Percentiles rank a stretch among this genome's conserved stretches.
phyloP scores from a whole-genome alignment of 1,140 invertebrate genomes.

The Pseudachorutes palmiensis region DNA sequence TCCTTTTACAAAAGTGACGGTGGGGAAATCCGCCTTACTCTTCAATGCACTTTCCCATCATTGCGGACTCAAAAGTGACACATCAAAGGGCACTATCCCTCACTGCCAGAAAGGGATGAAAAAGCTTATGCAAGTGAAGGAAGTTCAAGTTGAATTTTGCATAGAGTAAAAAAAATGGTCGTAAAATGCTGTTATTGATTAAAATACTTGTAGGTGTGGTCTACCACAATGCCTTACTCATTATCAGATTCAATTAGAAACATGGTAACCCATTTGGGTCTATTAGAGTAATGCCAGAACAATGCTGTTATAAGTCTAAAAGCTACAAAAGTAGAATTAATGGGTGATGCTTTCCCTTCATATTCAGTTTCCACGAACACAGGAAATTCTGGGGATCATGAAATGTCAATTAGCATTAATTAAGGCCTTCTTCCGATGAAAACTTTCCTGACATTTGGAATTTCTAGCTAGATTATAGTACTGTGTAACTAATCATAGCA shows the following conservation, averaged over 20 bases:
- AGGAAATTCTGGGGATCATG: neutral
- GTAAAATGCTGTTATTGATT: too few species aligned
- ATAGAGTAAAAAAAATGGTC: too few species aligned
- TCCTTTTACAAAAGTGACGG: neutral
- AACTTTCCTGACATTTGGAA: too few species aligned
- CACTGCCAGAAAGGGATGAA: too few species aligned
- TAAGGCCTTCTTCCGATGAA: too few species aligned
- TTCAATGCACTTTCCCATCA: too few species aligned
- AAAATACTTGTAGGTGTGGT: conserved; percentile 37
- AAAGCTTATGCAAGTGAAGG: too few species aligned
- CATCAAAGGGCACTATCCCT: conserved; percentile 28
- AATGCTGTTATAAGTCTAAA: neutral
- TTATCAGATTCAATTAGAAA: neutral
- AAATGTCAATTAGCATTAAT: too few species aligned
- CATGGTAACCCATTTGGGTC: neutral
- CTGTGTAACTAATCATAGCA: too few species aligned
- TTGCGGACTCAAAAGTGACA: conserved; percentile 23
- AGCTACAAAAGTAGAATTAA: neutral
- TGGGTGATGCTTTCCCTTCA: neutral
- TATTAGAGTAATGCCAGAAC: neutral
- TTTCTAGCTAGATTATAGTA: too few species aligned
- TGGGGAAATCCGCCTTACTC: too few species aligned
- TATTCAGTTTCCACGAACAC: neutral
- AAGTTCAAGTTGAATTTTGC: too few species aligned
- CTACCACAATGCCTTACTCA: conserved; percentile 11